Conservation (phyloP, 1,140 invertebrate species). For the Rhagoletis zephyria region DNA sequence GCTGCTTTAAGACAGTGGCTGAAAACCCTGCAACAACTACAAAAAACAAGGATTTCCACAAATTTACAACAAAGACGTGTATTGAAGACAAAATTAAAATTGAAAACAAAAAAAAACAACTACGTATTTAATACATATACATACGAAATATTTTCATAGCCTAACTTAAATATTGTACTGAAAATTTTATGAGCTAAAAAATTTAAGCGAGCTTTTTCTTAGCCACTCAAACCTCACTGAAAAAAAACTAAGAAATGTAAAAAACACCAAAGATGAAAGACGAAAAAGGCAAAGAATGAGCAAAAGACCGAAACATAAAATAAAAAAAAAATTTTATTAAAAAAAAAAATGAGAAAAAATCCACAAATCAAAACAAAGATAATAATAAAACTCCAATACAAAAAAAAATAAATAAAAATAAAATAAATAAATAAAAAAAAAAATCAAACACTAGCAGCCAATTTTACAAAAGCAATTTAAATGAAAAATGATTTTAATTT, state of each 20-base stretch:
- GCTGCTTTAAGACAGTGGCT: constrained; percentile 62
- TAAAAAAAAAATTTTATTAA: too few species aligned
- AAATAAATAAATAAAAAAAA: neutral
- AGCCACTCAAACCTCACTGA: constrained; percentile 21
- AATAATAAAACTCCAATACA: neutral
- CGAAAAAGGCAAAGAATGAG: too few species aligned
- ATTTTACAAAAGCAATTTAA: too few species aligned
- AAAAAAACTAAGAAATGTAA: constrained; percentile 7
- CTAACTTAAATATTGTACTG: neutral
- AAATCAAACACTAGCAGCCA: neutral
- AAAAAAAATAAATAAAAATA: neutral
- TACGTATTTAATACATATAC: neutral
- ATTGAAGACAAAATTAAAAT: neutral
- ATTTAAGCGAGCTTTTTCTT: constrained; percentile 23
- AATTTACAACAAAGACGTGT: neutral
- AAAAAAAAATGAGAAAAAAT: too few species aligned
- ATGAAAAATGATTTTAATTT: too few species aligned
- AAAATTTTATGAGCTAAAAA: neutral
- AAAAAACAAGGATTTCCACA: neutral
- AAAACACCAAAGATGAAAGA: constrained; percentile 43
- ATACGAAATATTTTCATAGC: neutral
- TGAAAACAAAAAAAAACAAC: neutral
- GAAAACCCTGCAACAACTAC: neutral
- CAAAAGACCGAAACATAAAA: too few species aligned
- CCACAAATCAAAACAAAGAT: too few species aligned